Conservation (phyloP, 1,140 invertebrate genomes). For the Octopus bimaculoides region DNA sequence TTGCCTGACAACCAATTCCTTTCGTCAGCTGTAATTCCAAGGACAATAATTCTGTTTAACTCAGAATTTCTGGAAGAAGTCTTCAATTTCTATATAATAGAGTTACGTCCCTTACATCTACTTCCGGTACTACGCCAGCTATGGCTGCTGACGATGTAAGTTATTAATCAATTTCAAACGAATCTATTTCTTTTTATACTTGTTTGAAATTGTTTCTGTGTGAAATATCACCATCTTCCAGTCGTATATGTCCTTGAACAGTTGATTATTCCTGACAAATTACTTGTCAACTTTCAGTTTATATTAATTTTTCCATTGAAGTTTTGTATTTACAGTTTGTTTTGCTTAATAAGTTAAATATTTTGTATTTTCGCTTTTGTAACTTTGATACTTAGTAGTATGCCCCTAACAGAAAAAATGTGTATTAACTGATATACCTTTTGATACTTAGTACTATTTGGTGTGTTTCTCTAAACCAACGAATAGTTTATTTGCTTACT, state of each 20-base stretch:
- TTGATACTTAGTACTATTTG: too few relatives aligned
- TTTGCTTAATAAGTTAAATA: not conserved
- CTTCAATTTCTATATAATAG: not conserved
- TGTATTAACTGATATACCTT: too few relatives aligned
- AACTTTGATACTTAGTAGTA: too few relatives aligned
- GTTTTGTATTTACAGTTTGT: not conserved
- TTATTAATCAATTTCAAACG: not conserved
- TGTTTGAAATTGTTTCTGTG: not conserved
- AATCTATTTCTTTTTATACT: not conserved
- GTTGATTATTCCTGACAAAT: not conserved
- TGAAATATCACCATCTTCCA: not conserved
- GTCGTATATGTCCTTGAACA: not conserved
- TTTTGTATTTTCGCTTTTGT: too few relatives aligned
- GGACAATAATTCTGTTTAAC: too few relatives aligned
- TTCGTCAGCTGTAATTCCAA: too few relatives aligned
- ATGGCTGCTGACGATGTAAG: not conserved
- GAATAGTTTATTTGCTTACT: too few relatives aligned
- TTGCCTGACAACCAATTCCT: too few relatives aligned
- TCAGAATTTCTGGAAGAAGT: too few relatives aligned
- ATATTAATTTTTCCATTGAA: not conserved
- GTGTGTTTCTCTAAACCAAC: too few relatives aligned
- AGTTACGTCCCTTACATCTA: not conserved
- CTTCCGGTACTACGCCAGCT: not conserved
- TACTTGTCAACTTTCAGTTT: not conserved
- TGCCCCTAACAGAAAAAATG: too few relatives aligned